These are phyloP conservation scores for Phoxinus phoxinus DNA, from an alignment of 2,113 vertebrate species.

Conservation along the genomic window DNA sequence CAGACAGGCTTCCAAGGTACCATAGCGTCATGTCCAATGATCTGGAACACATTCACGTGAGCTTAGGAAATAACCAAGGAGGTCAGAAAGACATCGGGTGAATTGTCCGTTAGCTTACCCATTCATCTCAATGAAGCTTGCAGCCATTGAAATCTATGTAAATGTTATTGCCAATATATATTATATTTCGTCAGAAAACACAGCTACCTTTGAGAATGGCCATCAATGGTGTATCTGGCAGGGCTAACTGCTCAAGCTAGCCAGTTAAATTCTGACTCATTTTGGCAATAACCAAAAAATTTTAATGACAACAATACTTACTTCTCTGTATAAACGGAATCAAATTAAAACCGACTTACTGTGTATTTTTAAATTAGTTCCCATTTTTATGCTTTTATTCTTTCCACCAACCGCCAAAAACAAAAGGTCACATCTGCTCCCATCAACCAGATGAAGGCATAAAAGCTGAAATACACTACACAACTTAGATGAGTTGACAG, in stretches of 20 bases:
- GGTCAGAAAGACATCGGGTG: background rate
- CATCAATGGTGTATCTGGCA: background rate
- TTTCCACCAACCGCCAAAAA: background rate
- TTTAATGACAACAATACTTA: background rate
- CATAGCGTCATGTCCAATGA: conserved; percentile 6
- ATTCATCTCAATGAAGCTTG: background rate
- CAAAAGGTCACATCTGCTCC: background rate
- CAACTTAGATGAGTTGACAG: background rate
- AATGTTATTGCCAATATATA: background rate
- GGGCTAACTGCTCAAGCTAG: background rate
- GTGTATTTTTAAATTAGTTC: no score
- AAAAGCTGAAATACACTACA: background rate
- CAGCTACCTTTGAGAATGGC: background rate
- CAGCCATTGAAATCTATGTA: background rate
- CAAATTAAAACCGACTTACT: no score
- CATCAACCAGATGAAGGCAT: background rate
- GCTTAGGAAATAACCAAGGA: background rate
- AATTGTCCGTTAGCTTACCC: background rate
- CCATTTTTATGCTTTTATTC: background rate
- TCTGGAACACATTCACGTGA: background rate
- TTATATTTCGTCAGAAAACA: background rate
- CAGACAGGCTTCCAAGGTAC: background rate
- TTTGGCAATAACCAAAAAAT: background rate
- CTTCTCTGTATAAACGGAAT: background rate
- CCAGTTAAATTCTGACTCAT: background rate